Conservation (phyloP, 1,140 invertebrate species). For the Temnothorax longispinosus region DNA sequence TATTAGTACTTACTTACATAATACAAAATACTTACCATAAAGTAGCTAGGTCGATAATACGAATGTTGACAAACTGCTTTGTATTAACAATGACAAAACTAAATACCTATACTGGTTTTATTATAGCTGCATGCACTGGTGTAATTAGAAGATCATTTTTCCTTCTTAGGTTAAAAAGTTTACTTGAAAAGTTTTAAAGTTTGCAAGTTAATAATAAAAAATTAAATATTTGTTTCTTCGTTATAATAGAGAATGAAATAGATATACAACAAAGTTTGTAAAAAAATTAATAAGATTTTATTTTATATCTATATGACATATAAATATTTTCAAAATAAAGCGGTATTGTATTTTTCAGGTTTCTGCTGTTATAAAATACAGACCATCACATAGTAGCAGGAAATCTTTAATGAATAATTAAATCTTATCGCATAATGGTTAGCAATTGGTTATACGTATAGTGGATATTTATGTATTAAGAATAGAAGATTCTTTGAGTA, state of each 20-base stretch:
- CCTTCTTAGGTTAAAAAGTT: neutral
- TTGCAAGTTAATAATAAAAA: neutral
- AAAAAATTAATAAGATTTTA: slow-evolving; percentile 36
- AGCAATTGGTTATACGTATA: neutral
- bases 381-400: neutral
- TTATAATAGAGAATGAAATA: slow-evolving; percentile 13
- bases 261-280: neutral
- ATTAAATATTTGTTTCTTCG: neutral
- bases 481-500: slow-evolving; percentile 27
- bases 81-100: neutral
- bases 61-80: no score
- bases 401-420: slow-evolving; percentile 31
- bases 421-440: slow-evolving; percentile 12
- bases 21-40: no score
- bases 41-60: no score
- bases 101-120: neutral
- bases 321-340: slow-evolving; percentile 11
- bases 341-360: slow-evolving; percentile 11
- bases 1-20: no score
- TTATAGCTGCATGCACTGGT: neutral
- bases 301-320: slow-evolving; percentile 16
- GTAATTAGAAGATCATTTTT: neutral
- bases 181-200: neutral
- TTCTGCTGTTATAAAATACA: slow-evolving; percentile 16
- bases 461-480: neutral